A percentile compares a stretch with the other conserved stretches of the same genome.
phyloP scores from a whole-genome alignment of 2,113 vertebrate genomes.

The Eulacestoma nigropectus region DNA sequence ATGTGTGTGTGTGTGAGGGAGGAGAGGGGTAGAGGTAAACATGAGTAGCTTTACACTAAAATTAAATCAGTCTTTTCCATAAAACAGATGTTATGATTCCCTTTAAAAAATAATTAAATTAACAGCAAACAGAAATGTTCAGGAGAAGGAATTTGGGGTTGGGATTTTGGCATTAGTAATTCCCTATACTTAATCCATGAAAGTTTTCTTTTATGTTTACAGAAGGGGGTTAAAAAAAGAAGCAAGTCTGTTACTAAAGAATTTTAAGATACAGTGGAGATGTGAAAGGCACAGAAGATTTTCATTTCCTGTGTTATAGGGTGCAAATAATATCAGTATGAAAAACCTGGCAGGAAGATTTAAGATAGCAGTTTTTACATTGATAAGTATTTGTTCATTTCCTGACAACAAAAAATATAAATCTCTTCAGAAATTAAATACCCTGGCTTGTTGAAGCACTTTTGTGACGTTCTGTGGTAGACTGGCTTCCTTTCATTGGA shows the following conservation, averaged over 20 bases:
- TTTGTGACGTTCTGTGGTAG: conserved; percentile 78
- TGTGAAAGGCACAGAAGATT: conserved; percentile 77
- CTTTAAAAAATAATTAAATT: conserved; percentile 44
- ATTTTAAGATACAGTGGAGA: conserved; percentile 79
- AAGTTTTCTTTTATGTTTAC: conserved; percentile 71
- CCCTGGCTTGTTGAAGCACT: conserved; percentile 77
- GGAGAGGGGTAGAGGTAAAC: neutral
- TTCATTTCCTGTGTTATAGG: conserved; percentile 95
- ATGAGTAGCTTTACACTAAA: neutral
- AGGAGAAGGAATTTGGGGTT: conserved; percentile 7
- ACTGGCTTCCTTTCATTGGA: conserved; percentile 81
- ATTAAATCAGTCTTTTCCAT: conserved; percentile 21
- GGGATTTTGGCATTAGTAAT: conserved; percentile 41
- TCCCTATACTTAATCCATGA: conserved; percentile 34
- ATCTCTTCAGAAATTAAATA: conserved; percentile 86
- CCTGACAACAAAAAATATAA: conserved; percentile 95
- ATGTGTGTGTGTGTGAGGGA: neutral
- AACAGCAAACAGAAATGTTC: conserved; percentile 15
- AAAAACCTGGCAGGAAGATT: conserved; percentile 90
- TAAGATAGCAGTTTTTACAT: conserved; percentile 88
- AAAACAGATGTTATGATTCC: conserved; percentile 61
- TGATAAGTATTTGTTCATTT: conserved; percentile 99
- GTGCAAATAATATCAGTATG: conserved; percentile 89
- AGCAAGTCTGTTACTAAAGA: conserved; percentile 60
- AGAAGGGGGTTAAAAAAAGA: conserved; percentile 50